Evolutionary conservation across 2,888 invertebrate species (phyloP).

Genomic region (Lysandra coridon): DNA sequence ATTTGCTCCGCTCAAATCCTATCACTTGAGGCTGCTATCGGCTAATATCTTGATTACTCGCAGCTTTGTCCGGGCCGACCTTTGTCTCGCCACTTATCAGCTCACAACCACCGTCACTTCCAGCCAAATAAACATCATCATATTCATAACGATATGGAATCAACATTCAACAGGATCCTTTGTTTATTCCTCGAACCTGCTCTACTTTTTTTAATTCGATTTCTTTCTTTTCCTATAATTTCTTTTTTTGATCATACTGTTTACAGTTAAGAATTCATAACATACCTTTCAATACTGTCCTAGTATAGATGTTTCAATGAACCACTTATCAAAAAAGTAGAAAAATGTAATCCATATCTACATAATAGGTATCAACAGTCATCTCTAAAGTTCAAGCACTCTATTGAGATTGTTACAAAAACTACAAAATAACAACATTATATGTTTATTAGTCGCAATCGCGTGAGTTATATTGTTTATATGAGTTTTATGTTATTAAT

Average conservation of each 20-base stretch:
- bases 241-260: too few species aligned
- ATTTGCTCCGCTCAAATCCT: constrained; percentile 38
- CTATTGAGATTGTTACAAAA: not conserved
- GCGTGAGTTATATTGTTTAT: constrained; percentile 2
- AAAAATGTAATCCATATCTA: too few species aligned
- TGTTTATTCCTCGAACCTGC: not conserved
- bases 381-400: not conserved
- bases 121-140: constrained; percentile 59
- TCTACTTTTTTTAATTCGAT: not conserved
- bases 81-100: constrained; percentile 65
- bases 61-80: constrained; percentile 63
- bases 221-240: too few species aligned
- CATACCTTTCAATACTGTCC: too few species aligned
- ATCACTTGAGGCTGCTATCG: constrained; percentile 38
- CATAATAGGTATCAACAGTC: too few species aligned
- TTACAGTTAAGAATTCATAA: too few species aligned
- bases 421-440: not conserved
- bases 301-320: too few species aligned
- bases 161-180: constrained; percentile 39
- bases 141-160: constrained; percentile 47
- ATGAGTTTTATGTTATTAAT: constrained; percentile 28
- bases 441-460: not conserved
- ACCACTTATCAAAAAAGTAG: not conserved
- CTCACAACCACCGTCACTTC: constrained; percentile 50
- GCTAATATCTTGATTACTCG: constrained; percentile 63